Percentiles rank a stretch among this genome's conserved stretches.
These are phyloP conservation scores for Leptinotarsa lineolata DNA, from an alignment of 1,140 invertebrate genomes.

Conservation along the genomic window DNA sequence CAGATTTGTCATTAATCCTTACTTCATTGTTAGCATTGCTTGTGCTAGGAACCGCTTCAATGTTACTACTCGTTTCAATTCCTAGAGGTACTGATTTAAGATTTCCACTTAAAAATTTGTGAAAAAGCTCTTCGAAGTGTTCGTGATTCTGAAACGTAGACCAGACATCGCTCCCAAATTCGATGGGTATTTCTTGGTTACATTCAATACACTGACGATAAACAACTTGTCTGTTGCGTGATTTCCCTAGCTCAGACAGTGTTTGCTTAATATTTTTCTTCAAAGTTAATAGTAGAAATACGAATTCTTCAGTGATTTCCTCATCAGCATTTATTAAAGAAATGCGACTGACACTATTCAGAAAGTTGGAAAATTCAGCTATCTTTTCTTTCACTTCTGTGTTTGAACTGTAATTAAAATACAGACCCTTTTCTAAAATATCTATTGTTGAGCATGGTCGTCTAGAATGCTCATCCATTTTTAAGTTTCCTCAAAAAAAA, in stretches of 20 bases:
- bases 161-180: slow-evolving; percentile 36
- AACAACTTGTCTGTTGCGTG: slow-evolving; percentile 19
- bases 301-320: slow-evolving; percentile 29
- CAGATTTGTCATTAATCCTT: slow-evolving; percentile 17
- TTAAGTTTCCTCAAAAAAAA: background rate
- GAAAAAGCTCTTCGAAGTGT: slow-evolving; percentile 41
- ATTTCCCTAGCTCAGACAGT: slow-evolving; percentile 34
- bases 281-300: slow-evolving; percentile 32
- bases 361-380: slow-evolving; percentile 36
- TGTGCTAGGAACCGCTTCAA: background rate
- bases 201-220: slow-evolving; percentile 37
- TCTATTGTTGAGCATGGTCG: background rate
- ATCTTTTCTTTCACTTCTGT: slow-evolving; percentile 28
- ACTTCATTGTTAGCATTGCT: background rate
- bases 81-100: background rate
- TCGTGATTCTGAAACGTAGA: slow-evolving; percentile 38
- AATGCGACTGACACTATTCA: slow-evolving; percentile 33
- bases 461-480: background rate
- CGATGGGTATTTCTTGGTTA: slow-evolving; percentile 33
- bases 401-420: background rate
- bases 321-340: slow-evolving; percentile 28
- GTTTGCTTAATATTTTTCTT: slow-evolving; percentile 36
- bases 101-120: slow-evolving; percentile 29
- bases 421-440: slow-evolving; percentile 13
- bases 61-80: too few relatives aligned